These are phyloP conservation scores for Himalopsyche phryganea DNA, from an alignment of 1,140 invertebrate species.

Conservation along the genomic window DNA sequence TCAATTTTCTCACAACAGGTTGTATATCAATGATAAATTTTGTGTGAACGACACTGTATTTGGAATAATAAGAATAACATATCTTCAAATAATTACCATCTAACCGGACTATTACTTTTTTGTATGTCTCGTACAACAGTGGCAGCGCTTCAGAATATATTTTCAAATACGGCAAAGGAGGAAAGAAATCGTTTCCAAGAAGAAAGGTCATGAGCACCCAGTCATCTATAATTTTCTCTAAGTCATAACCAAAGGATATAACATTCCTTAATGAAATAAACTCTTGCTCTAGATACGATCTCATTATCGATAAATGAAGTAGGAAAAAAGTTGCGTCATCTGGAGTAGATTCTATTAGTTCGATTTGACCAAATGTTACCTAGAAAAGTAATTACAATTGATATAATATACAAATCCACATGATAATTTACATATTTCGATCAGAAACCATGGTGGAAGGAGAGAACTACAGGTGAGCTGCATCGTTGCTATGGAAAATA, in stretches of 20 bases:
- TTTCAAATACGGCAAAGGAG: conserved; percentile 89
- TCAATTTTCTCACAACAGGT: no score
- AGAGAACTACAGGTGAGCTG: no score
- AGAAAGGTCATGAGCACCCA: conserved; percentile 93
- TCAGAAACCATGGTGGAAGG: no score
- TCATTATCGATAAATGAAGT: conserved; percentile 84
- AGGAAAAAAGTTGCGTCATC: conserved; percentile 92
- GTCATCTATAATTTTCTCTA: conserved; percentile 74
- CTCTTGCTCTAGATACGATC: conserved; percentile 92
- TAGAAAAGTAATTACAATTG: conserved; percentile 44
- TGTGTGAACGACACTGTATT: no score
- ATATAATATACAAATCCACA: no score
- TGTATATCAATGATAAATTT: no score
- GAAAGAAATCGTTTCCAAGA: conserved; percentile 97
- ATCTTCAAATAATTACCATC: conserved; percentile 65
- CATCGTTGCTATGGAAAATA: no score
- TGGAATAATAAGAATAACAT: no score
- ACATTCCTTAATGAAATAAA: conserved; percentile 73
- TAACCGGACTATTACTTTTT: conserved; percentile 77
- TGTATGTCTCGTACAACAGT: conserved; percentile 85
- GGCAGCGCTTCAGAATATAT: conserved; percentile 87
- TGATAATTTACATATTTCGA: no score
- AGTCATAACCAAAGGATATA: conserved; percentile 69
- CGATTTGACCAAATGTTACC: conserved; percentile 67
- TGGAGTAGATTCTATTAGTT: conserved; percentile 61